Percentiles rank a stretch among this genome's conserved stretches.
phyloP scores from a whole-genome alignment of 2,113 vertebrate genomes.

The cattle (Bos taurus) region ARS-UCD2.0 NC_037328.1:119205001-119205500 shows the following conservation, averaged over 20 bases:
- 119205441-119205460: neutral
- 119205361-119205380: neutral
- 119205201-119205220: neutral
- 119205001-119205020: neutral
- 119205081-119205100: neutral
- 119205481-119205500: neutral
- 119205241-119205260: neutral
- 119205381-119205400: neutral
- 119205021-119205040: neutral
- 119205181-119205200: slow-evolving; percentile 30
- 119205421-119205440: neutral
- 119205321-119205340: neutral
- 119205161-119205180: neutral
- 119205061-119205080: neutral
- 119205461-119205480: neutral
- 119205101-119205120: neutral
- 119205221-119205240: slow-evolving; percentile 21
- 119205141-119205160: neutral
- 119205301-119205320: neutral
- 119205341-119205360: neutral
- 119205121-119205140: neutral
- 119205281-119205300: neutral
- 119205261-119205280: neutral
- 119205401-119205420: neutral
- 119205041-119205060: neutral